Base-by-base conservation (phyloP, 2,888 invertebrate genomes). In the Clivina fossor region DNA sequence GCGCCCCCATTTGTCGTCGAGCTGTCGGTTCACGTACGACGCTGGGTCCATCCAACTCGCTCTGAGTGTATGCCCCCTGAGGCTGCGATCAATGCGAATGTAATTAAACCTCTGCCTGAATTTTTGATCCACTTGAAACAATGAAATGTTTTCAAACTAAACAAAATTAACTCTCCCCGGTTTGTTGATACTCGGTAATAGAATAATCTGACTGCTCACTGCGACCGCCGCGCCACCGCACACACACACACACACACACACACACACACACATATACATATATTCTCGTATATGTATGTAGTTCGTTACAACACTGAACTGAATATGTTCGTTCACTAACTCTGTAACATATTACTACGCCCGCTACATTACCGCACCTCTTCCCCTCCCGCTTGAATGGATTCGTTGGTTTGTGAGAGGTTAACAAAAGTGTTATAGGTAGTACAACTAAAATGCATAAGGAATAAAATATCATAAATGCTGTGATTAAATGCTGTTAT, bases 71-170 rank as follows among this genome's bases (percentile, higher is more conserved):
- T 24, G 49, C 62, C 58, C 65, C 68, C 68, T 54, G 61, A 62
- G 70, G 73, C 68, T 56, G 62, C 73, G 74, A 77, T 77, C 75
- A 75, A 76, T 76, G 73, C 71, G 71, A 74, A 73, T 78, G 77
- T 80, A 80, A 80, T 80, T 81, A 81, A 79, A 76, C 76, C 76
- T 70, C 76, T 76, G 79, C 76, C 47, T 81, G 80, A 81, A 81
- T 81, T 81, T 80, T 81, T 81, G 79, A 81, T 81, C 80, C 79
- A 76, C 75, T 76, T 78, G 79, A 80, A 81, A 80, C 80, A 80
- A 80, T 80, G 80, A 74, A 75, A 75, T 82, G 81, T 82, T 82
- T 81, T 81, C 78, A 80, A 78, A 81, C 77, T 79, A 82, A 82
- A 82, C 81, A 82, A 80, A 77, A 78, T 78, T 78, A 76, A 74